Evolutionary conservation across 2,888 invertebrate species (phyloP).

Genomic region (Stegana nigrithorax): DNA sequence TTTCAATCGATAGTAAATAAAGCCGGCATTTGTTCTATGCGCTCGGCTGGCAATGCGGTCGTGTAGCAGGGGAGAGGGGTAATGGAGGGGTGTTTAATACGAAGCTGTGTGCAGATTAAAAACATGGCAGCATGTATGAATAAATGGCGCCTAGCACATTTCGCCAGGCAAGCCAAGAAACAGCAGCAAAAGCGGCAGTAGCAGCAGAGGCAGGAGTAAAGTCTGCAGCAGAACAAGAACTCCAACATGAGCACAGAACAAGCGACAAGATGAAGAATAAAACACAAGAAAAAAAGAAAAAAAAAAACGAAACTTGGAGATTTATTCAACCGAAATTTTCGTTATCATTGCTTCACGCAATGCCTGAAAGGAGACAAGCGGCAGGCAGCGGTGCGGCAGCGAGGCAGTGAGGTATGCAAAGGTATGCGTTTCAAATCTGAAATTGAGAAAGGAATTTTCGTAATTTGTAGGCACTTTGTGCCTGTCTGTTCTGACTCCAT

Average conservation of each 20-base stretch:
- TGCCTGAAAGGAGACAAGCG: conserved; percentile 1
- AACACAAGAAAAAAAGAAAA: neutral
- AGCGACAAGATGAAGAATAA: no score
- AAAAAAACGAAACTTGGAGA: neutral
- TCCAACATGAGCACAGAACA: no score
- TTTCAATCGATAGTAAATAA: conserved; percentile 19
- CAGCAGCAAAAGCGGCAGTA: neutral
- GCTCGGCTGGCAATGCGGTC: no score
- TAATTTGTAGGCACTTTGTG: conserved; percentile 42
- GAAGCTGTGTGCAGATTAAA: neutral
- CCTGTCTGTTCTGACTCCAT: neutral
- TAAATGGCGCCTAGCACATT: no score
- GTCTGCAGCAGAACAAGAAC: neutral
- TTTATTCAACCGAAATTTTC: conserved; percentile 37
- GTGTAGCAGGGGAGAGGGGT: no score
- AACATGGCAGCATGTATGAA: neutral
- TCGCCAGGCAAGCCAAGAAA: no score
- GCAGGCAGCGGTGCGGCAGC: neutral
- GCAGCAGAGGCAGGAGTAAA: neutral
- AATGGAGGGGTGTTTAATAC: no score
- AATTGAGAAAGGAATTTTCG: conserved; percentile 59
- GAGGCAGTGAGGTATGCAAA: conserved; percentile 27
- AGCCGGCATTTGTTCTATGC: conserved; percentile 2
- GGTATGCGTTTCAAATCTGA: conserved; percentile 57
- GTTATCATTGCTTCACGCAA: conserved; percentile 51